Evolutionary conservation across 2,113 vertebrate genomes (phyloP).

Genomic region (Dipodomys ordii): DNA sequence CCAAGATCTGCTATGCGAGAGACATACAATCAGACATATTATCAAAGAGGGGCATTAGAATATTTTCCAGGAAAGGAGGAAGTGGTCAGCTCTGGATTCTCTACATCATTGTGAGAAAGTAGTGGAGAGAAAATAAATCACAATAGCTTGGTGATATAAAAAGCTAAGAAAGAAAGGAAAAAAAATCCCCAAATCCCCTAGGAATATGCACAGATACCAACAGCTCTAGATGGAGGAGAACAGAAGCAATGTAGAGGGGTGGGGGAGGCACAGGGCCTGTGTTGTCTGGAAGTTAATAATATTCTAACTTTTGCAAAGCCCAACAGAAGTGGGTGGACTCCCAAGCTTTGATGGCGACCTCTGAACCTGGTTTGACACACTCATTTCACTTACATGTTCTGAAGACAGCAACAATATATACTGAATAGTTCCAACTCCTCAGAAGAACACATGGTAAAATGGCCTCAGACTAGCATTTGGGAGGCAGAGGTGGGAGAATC

Average conservation of each 20-base stretch:
- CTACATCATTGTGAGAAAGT: not conserved
- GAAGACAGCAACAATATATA: not conserved
- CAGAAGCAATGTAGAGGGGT: too few relatives aligned
- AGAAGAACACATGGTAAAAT: not conserved
- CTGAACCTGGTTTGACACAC: not conserved
- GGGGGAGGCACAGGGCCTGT: too few relatives aligned
- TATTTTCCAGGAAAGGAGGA: conserved; percentile 80
- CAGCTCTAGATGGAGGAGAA: not conserved
- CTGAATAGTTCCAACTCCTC: not conserved
- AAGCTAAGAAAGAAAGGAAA: not conserved
- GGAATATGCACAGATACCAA: not conserved
- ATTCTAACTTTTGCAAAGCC: not conserved
- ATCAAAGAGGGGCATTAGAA: conserved; percentile 55
- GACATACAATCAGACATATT: conserved; percentile 58
- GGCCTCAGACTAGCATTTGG: too few relatives aligned
- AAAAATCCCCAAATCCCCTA: not conserved
- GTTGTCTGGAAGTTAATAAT: not conserved
- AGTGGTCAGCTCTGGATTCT: conserved; percentile 40
- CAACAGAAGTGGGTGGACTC: rapidly evolving
- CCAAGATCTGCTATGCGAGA: conserved; percentile 20
- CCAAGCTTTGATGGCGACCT: not conserved
- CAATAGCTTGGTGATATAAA: not conserved
- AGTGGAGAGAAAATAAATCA: not conserved
- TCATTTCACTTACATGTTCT: rapidly evolving
- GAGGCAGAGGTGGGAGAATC: not conserved